A percentile compares a stretch with the other conserved stretches of the same genome.
phyloP scores from a whole-genome alignment of 2,113 vertebrate species.

The Nerophis lumbriciformis region DNA sequence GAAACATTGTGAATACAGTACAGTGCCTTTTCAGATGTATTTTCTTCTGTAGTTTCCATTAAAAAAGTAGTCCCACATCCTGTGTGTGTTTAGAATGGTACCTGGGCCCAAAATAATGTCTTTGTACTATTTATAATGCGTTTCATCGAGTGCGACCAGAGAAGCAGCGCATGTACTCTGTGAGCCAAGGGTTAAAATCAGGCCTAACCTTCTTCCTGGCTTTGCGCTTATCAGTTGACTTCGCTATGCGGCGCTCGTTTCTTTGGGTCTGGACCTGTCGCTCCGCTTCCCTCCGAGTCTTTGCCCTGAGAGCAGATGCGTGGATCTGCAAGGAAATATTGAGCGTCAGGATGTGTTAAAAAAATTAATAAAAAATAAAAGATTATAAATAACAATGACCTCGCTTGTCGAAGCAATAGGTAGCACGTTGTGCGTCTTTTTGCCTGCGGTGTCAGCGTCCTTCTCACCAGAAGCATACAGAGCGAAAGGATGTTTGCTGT shows the following conservation, averaged over 20 bases:
- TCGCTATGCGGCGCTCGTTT: slow-evolving; percentile 68
- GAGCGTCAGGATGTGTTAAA: background rate
- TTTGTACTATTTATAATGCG: slow-evolving; percentile 9
- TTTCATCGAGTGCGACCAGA: slow-evolving; percentile 77
- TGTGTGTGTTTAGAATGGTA: slow-evolving; percentile 22
- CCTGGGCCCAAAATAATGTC: slow-evolving; percentile 10
- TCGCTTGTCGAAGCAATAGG: slow-evolving; percentile 80
- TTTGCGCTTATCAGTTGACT: slow-evolving; percentile 74
- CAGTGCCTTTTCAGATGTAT: background rate
- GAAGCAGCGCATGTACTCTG: slow-evolving; percentile 95
- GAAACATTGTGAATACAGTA: background rate
- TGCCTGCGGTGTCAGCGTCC: slow-evolving; percentile 77
- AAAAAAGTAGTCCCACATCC: background rate
- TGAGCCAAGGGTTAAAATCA: slow-evolving; percentile 87
- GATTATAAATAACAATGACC: slow-evolving; percentile 56
- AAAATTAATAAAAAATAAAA: background rate
- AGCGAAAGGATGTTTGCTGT: slow-evolving; percentile 82
- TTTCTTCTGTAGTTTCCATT: too few species aligned
- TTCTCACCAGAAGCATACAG: slow-evolving; percentile 88
- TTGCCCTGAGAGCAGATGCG: slow-evolving; percentile 86
- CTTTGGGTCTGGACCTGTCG: slow-evolving; percentile 75
- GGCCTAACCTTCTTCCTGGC: slow-evolving; percentile 58
- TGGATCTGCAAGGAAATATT: slow-evolving; percentile 76
- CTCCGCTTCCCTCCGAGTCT: slow-evolving; percentile 84
- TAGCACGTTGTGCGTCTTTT: slow-evolving; percentile 88